Conservation (phyloP, 35 echinoderm and acorn worm species). For the Ptychodera flava region DNA sequence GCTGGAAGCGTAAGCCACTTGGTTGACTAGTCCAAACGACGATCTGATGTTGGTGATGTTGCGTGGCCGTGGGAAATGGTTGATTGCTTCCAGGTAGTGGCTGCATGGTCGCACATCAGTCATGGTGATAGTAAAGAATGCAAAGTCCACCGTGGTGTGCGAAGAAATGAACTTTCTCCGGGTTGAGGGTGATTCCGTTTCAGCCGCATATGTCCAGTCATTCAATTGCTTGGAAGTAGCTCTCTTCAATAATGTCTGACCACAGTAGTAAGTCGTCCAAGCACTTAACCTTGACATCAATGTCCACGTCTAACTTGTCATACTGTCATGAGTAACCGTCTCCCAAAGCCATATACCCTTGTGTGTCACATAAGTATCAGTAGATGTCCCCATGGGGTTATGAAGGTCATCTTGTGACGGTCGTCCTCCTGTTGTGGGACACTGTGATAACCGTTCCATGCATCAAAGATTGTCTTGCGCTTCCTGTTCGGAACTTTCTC, state of each 20-base stretch:
- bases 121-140: constrained; percentile 29
- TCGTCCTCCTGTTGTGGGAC: constrained; percentile 22
- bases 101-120: constrained; percentile 21
- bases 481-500: constrained; percentile 3
- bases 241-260: too few relatives aligned
- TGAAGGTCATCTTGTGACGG: constrained; percentile 32
- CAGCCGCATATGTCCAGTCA: constrained; percentile 43
- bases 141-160: constrained; percentile 12
- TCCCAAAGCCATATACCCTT: too few relatives aligned
- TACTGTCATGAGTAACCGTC: too few relatives aligned
- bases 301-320: too few relatives aligned
- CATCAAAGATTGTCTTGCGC: constrained; percentile 33
- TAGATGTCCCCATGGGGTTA: too few relatives aligned
- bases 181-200: constrained; percentile 45
- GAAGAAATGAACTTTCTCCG: constrained; percentile 22
- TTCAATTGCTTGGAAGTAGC: constrained; percentile 40
- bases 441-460: constrained; percentile 47
- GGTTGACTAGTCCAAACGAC: constrained; percentile 37
- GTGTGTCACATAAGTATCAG: too few relatives aligned
- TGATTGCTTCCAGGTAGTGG: too few relatives aligned
- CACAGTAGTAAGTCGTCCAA: too few relatives aligned
- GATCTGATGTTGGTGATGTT: constrained; percentile 15
- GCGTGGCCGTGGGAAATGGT: too few relatives aligned
- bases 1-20: constrained; percentile 16
- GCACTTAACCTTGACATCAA: too few relatives aligned